phyloP scores from a whole-genome alignment of 2,113 vertebrate species.

The Ochotona curzoniae region DNA sequence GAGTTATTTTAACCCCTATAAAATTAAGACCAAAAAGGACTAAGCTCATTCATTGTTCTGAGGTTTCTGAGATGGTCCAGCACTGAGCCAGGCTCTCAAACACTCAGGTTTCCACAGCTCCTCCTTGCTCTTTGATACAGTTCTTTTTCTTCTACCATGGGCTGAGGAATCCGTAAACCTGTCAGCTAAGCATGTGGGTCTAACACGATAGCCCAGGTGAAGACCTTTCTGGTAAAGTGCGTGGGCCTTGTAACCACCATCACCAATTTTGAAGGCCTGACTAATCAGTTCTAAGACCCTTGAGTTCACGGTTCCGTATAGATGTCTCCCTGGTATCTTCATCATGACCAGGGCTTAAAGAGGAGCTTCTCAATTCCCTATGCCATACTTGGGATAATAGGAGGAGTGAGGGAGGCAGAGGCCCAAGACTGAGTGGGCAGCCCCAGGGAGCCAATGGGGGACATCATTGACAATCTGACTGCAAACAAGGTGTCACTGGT shows the following conservation, averaged over 20 bases:
- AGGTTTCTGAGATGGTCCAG: conserved; percentile 37
- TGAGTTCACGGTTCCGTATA: not conserved
- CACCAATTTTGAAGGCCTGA: conserved; percentile 28
- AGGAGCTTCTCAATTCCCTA: not conserved
- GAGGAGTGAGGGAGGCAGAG: not conserved
- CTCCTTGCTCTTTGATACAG: not conserved
- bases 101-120: not conserved
- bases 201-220: not conserved
- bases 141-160: not conserved
- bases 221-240: not conserved
- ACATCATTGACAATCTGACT: conserved; percentile 19
- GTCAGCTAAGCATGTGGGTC: conserved; percentile 14
- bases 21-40: conserved; percentile 46
- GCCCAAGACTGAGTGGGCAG: not conserved
- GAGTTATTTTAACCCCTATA: conserved; percentile 51
- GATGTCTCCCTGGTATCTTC: not conserved
- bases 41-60: conserved; percentile 26
- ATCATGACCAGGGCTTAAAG: not conserved
- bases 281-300: conserved; percentile 3
- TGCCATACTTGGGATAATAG: not conserved
- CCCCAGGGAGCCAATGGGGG: not conserved
- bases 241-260: not conserved
- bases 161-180: not conserved
- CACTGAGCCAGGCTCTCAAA: not conserved
- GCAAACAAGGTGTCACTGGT: conserved; percentile 63